phyloP scores from a whole-genome alignment of 2,797 vertebrate species.

The Mastacembelus armatus region DNA sequence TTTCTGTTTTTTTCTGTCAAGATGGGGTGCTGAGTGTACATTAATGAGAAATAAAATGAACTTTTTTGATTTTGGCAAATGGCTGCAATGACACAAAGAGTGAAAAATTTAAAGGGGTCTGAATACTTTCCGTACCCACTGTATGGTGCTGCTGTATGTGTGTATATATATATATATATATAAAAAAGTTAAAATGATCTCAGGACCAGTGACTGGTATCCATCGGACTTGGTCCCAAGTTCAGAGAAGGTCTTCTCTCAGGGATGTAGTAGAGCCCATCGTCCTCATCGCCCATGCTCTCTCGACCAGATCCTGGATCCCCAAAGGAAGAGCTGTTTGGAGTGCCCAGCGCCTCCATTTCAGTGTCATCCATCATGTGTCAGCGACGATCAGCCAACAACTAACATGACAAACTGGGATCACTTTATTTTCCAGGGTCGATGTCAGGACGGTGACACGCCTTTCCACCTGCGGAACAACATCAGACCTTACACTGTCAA shows the following conservation, averaged over 20 bases:
- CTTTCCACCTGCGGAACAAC: conserved; percentile 24
- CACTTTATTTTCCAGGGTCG: background rate
- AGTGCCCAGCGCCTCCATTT: background rate
- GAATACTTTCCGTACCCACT: too few species aligned
- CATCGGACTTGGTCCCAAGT: conserved; percentile 58
- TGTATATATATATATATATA: too few species aligned
- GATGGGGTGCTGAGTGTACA: too few species aligned
- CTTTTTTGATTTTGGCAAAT: too few species aligned
- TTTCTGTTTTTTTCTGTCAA: too few species aligned
- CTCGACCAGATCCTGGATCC: conserved; percentile 67
- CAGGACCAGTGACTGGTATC: conserved; percentile 62
- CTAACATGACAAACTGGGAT: background rate
- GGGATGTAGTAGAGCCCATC: conserved; percentile 65
- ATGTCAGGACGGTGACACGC: background rate
- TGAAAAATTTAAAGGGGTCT: too few species aligned
- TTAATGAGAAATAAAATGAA: too few species aligned
- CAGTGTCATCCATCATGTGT: conserved; percentile 46
- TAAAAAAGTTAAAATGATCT: conserved; percentile 1
- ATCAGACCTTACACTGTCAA: too few species aligned
- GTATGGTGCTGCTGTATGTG: too few species aligned
- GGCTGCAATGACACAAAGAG: too few species aligned
- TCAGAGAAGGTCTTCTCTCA: conserved; percentile 72
- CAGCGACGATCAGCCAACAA: background rate
- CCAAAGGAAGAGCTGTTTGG: conserved; percentile 56
- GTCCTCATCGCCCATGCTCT: conserved; percentile 35